Evolutionary conservation across 1,140 invertebrate genomes (phyloP).

Genomic region (Heliconius congener): DNA sequence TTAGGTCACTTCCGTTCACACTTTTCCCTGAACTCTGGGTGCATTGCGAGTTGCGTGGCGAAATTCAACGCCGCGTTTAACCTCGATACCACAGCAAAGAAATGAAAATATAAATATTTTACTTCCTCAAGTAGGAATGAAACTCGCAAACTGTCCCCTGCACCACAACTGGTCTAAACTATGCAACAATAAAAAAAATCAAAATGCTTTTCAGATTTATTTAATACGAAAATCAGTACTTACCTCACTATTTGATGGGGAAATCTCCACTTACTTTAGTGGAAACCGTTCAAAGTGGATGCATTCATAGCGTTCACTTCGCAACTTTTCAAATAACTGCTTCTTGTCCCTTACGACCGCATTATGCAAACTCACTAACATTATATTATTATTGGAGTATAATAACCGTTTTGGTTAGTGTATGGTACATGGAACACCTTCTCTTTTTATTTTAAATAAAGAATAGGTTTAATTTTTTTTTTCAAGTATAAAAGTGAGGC

Average conservation of each 20-base stretch:
- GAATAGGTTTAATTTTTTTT: neutral
- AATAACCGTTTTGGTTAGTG: constrained; percentile 46
- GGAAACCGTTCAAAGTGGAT: constrained; percentile 33
- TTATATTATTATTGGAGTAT: constrained; percentile 62
- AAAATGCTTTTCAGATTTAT: neutral
- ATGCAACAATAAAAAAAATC: too few species aligned
- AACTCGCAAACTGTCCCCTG: too few species aligned
- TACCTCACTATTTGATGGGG: constrained; percentile 21
- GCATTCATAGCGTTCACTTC: constrained; percentile 51
- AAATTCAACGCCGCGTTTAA: too few species aligned
- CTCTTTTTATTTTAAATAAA: neutral
- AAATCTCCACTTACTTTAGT: constrained; percentile 25
- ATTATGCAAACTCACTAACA: constrained; percentile 64
- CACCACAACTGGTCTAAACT: too few species aligned
- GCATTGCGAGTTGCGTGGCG: too few species aligned
- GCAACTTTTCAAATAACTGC: constrained; percentile 66
- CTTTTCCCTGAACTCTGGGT: too few species aligned
- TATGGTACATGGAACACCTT: neutral
- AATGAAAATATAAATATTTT: neutral
- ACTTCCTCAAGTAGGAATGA: neutral
- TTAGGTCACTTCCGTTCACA: too few species aligned
- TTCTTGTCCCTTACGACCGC: constrained; percentile 46
- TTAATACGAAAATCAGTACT: constrained; percentile 17
- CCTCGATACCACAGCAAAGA: too few species aligned
- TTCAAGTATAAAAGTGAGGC: neutral